Evolutionary conservation across 2,888 invertebrate genomes (phyloP), one percentile per base, ranked within the genome.

Genomic region (Lycophotia porphyrea): DNA sequence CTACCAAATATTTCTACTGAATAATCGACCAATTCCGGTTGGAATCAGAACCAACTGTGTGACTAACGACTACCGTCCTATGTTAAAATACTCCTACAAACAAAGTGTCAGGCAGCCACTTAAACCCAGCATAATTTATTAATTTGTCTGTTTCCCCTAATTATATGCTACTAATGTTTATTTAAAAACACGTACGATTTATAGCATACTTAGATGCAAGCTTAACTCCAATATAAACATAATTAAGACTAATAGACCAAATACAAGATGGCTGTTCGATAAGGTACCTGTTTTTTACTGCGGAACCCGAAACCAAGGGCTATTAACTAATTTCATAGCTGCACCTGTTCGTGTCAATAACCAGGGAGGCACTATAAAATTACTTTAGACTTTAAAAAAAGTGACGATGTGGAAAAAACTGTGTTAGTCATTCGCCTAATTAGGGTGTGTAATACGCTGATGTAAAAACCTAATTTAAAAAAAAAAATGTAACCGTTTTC

Each of bases 291-390:
- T 74, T 84, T 78, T 81, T 81, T 79, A 84, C 71, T 72, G 42
- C 58, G 76, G 75, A 64, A 72, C 71, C 82, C 76, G 34, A 75
- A 74, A 76, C 79, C 75, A 69, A 52, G 65, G 68, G 78, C 88
- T 79, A 87, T 88, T 87, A 87, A 88, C 85, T 87, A 88, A 87
- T 87, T 87, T 78, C 76, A 81, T 69, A 58, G 75, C 60, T 78
- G 80, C 85, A 87, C 84, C 87, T 87, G 87, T 65, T 76, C 79
- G 60, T 81, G 84, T 87, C 80, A 84, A 87, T 87, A 79, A 87
- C 81, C 78, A 81, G 74, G 42, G 27, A 81, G 66, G 69, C 67
- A 83, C 80, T 77, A 76, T 81, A 80, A 82, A 78, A 81, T 84
- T 85, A 80, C 71, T 74, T 52, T 70, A 24, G 66, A 77, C 67